Evolutionary conservation across 2,113 vertebrate genomes (phyloP).

Genomic region (Chroicocephalus ridibundus): DNA sequence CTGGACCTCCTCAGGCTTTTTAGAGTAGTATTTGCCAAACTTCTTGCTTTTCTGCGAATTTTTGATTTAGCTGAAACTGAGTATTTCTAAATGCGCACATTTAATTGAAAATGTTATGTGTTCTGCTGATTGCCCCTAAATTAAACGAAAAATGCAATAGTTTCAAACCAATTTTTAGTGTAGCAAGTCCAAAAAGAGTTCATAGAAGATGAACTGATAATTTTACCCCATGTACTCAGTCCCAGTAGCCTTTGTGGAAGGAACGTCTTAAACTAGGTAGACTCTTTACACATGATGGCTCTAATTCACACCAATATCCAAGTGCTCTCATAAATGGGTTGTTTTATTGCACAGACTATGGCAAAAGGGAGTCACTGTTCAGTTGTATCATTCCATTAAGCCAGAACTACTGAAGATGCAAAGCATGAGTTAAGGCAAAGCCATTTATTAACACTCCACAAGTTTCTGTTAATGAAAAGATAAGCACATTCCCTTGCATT

Average conservation of each 20-base stretch:
- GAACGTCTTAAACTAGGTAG: neutral
- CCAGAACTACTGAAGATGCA: neutral
- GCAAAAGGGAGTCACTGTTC: neutral
- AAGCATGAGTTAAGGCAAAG: neutral
- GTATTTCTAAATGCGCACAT: neutral
- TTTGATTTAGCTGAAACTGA: neutral
- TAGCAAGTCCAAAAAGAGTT: neutral
- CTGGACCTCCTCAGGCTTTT: neutral
- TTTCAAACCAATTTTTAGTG: neutral
- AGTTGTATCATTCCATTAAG: neutral
- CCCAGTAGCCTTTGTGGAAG: neutral
- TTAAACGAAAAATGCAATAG: neutral
- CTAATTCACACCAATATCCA: neutral
- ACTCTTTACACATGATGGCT: neutral
- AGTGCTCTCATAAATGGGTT: neutral
- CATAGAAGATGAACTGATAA: neutral
- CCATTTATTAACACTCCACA: neutral
- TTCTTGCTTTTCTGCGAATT: neutral
- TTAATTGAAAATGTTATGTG: neutral
- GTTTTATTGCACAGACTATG: neutral
- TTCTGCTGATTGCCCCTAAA: neutral
- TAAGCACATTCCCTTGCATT: neutral
- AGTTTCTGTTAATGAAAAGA: constrained; percentile 1
- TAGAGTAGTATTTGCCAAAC: neutral
- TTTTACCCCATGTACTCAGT: neutral